Evolutionary conservation across 2,888 invertebrate species (phyloP).

Genomic region (Gandaritis pyraliata): DNA sequence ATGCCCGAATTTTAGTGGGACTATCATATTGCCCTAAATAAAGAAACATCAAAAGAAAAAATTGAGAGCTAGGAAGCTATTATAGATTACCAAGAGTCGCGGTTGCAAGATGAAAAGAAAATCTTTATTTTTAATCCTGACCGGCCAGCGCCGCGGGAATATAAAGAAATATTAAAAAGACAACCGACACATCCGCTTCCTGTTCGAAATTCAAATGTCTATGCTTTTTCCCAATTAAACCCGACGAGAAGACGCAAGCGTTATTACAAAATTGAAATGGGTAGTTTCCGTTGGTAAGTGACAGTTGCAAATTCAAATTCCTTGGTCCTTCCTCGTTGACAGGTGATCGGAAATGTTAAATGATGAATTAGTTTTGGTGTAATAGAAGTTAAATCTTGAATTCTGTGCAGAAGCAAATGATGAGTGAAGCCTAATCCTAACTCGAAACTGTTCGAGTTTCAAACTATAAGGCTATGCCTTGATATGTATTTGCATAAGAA

Average conservation of each 20-base stretch:
- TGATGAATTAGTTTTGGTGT: constrained; percentile 5
- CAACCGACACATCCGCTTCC: constrained; percentile 78
- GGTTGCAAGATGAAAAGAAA: constrained; percentile 71
- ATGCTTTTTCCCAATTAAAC: constrained; percentile 57
- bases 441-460: no score
- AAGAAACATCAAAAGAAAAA: constrained; percentile 65
- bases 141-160: constrained; percentile 65
- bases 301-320: constrained; percentile 47
- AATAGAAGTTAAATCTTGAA: not conserved
- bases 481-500: no score
- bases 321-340: constrained; percentile 29
- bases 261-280: constrained; percentile 66
- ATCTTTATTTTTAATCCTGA: constrained; percentile 71
- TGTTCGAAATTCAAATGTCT: constrained; percentile 61
- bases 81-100: constrained; percentile 51
- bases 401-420: not conserved
- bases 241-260: constrained; percentile 58
- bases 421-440: not conserved
- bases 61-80: constrained; percentile 62
- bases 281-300: constrained; percentile 71
- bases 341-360: constrained; percentile 34
- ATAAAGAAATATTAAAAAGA: constrained; percentile 79
- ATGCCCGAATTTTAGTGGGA: constrained; percentile 31
- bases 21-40: constrained; percentile 50
- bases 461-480: no score